These are phyloP conservation scores for Tragelaphus imberbis DNA, from an alignment of 2,113 vertebrate genomes.

Conservation along the genomic window DNA sequence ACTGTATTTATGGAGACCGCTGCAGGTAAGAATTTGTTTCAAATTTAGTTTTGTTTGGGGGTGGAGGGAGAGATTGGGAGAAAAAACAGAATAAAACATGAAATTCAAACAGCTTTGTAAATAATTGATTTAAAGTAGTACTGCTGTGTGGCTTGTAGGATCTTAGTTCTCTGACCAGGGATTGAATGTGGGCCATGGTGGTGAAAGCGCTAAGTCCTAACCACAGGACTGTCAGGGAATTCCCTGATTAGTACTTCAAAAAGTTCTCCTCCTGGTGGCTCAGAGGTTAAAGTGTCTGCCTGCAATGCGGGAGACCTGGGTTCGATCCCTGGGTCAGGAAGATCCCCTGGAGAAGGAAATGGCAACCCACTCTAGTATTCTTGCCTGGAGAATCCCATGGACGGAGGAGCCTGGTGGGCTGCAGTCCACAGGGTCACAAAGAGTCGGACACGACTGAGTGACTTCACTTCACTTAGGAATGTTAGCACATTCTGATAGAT, in stretches of 20 bases:
- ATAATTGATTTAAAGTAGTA: background rate
- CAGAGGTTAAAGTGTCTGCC: no score
- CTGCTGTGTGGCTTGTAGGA: background rate
- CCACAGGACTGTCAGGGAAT: background rate
- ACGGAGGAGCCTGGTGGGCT: no score
- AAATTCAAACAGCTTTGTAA: background rate
- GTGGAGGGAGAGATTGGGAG: background rate
- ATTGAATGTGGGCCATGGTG: background rate
- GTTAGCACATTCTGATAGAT: background rate
- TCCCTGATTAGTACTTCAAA: background rate
- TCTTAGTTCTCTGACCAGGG: background rate
- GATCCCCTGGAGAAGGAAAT: no score
- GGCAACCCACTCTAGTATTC: no score
- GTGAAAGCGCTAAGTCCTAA: background rate
- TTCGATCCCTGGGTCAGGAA: no score
- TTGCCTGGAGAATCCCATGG: no score
- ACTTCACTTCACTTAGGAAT: background rate
- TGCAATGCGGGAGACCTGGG: no score
- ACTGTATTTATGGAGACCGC: slow-evolving; percentile 94
- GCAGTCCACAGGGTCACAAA: no score
- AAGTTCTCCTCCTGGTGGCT: background rate
- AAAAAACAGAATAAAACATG: background rate
- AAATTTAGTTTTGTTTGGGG: background rate
- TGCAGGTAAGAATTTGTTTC: slow-evolving; percentile 88
- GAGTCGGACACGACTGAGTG: no score